A percentile compares a stretch with the other conserved stretches of the same genome.
Conservation (phyloP, 2,888 invertebrate genomes). For the Ypsolopha scabrella region DNA sequence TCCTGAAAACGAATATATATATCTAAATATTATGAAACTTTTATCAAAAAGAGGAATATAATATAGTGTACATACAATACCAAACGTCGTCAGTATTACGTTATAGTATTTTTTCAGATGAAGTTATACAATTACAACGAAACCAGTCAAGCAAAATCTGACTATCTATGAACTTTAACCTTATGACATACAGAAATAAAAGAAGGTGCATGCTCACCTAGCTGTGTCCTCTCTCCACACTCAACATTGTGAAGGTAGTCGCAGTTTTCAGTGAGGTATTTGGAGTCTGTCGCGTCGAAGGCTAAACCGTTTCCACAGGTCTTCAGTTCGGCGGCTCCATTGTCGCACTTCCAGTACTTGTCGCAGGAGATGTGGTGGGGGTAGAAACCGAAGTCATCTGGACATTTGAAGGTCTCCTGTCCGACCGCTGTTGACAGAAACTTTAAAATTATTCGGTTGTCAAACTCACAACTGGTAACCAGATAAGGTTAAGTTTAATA, state of each 20-base stretch:
- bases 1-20: too few species aligned
- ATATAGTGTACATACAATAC: too few species aligned
- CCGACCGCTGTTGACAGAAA: slow-evolving; percentile 71
- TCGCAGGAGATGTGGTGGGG: slow-evolving; percentile 91
- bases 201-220: slow-evolving; percentile 73
- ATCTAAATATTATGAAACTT: too few species aligned
- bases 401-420: slow-evolving; percentile 91
- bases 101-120: too few species aligned
- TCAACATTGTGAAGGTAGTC: slow-evolving; percentile 96
- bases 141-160: too few species aligned
- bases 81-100: too few species aligned
- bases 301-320: slow-evolving; percentile 95
- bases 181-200: too few species aligned
- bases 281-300: slow-evolving; percentile 89
- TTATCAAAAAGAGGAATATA: too few species aligned
- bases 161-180: too few species aligned
- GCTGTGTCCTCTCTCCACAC: slow-evolving; percentile 87
- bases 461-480: not conserved
- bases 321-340: slow-evolving; percentile 87
- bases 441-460: not conserved
- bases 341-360: slow-evolving; percentile 97
- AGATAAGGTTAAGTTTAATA: not conserved
- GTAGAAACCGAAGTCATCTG: slow-evolving; percentile 95
- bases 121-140: too few species aligned
- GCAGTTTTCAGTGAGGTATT: slow-evolving; percentile 94